Conservation (phyloP, 2,797 vertebrate genomes). For the Coluber constrictor region DNA sequence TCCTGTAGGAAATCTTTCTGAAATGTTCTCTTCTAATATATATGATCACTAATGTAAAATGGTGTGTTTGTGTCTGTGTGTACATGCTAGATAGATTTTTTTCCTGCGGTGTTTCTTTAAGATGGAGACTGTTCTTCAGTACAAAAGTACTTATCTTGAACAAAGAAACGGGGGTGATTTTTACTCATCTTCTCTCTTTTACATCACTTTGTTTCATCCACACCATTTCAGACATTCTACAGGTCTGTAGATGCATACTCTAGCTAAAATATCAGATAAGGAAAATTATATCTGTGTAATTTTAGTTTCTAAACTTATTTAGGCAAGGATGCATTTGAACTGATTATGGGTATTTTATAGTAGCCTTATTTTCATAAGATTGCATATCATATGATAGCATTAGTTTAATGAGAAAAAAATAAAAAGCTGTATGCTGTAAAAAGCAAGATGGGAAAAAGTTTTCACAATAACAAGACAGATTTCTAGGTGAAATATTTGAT, state of each 20-base stretch:
- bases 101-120: background rate
- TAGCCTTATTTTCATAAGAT: background rate
- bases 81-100: background rate
- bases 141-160: background rate
- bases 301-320: background rate
- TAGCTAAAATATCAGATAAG: background rate
- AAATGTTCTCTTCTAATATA: background rate
- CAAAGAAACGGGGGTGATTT: background rate
- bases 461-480: background rate
- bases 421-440: background rate
- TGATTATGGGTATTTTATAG: background rate
- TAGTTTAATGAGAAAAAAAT: background rate
- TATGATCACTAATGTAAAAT: background rate
- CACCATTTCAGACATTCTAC: background rate
- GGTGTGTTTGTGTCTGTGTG: background rate
- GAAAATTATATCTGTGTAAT: background rate
- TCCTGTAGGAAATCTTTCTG: constrained; percentile 34
- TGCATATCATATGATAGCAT: background rate
- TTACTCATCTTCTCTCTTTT: background rate
- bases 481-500: background rate
- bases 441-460: background rate
- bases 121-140: too few species aligned
- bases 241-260: background rate
- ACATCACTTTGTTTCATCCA: background rate
- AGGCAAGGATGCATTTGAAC: background rate